These are phyloP conservation scores for Notospermus geniculatus DNA, from an alignment of 1,140 invertebrate species.

Conservation along the genomic window DNA sequence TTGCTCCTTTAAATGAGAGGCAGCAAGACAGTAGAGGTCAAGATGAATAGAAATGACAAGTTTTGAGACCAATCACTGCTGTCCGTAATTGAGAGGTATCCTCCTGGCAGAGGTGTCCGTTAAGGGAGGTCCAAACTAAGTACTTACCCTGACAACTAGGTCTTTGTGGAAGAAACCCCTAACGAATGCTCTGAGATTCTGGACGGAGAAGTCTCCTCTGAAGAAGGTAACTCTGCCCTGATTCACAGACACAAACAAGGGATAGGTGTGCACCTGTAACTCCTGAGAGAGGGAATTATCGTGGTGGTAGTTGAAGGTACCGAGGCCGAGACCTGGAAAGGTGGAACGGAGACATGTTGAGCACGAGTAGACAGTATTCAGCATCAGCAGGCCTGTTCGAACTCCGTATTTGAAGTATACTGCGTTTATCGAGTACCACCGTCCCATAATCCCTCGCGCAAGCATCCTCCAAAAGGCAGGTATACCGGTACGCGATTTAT, in stretches of 20 bases:
- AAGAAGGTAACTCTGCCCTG: constrained; percentile 73
- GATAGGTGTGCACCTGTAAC: constrained; percentile 75
- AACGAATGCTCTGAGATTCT: constrained; percentile 44
- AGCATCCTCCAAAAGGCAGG: not conserved
- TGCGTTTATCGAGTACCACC: not conserved
- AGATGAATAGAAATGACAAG: too few species aligned
- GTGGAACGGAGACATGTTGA: not conserved
- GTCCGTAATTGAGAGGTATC: too few species aligned
- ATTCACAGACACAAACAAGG: constrained; percentile 76
- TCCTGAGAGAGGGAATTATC: constrained; percentile 73
- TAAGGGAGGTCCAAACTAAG: not conserved
- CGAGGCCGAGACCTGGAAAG: constrained; percentile 55
- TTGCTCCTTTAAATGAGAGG: too few species aligned
- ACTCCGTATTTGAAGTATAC: not conserved
- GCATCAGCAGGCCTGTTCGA: not conserved
- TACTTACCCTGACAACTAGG: constrained; percentile 25
- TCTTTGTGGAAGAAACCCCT: constrained; percentile 40
- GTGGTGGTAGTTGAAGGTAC: constrained; percentile 79
- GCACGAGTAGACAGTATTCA: not conserved
- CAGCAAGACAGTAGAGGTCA: too few species aligned
- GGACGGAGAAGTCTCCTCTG: constrained; percentile 32
- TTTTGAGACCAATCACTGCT: too few species aligned
- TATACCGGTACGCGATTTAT: not conserved
- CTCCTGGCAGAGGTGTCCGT: too few species aligned
- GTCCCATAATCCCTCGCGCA: too few species aligned